Base-by-base conservation (phyloP, 2,888 invertebrate species). In the Micoletzkya japonica region DNA sequence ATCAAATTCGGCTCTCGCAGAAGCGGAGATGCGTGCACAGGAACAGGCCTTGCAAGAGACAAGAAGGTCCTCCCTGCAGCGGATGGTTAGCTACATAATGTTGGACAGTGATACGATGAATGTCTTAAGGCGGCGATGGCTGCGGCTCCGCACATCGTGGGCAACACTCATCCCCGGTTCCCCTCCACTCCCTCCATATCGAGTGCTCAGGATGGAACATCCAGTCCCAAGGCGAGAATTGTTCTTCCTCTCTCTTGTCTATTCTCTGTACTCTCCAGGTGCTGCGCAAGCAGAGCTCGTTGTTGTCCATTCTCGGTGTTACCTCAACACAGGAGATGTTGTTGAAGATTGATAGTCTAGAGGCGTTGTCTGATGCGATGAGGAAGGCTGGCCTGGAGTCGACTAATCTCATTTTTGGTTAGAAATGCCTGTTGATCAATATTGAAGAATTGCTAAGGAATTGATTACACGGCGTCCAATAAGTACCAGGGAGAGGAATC, bases 401-500 rank as follows among this genome's bases (percentile, higher is more conserved):
- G 2, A 86, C 87, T 73, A 86, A 87, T 71, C 81, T 89, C n/a
- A 87, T 89, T n/a, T 86, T 89, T 64, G 89, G 88, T 84, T 44
- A 20, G 69, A n/a, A 1, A 34, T 57, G 6, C 34, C 20, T 10
- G n/a, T 10, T 26, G 26, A 60, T 17, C 28, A 24, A n/a, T 26
- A n/a, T 24, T 20, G 28, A 54, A 14, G 14, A 28, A 52, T 57
- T 14, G n/a, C 32, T 32, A 2, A 84, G 83, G 84, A 0, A 86
- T 89, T 50, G 89, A 89, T 81, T 89, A 88, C 82, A 88, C 88
- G 7, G 89, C 89, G 10, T 87, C 87, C 74, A 89, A 89, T 78
- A 88, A 89, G 76, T 89, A 88, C 86, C 88, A 89, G 77, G 89
- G 89, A 34, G 80, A 87, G 59, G 86, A 87, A 72, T 87, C 87